Evolutionary conservation across 2,797 vertebrate genomes (phyloP), one percentile per base, ranked within the genome.

Genomic region (Fundulus diaphanus): DNA sequence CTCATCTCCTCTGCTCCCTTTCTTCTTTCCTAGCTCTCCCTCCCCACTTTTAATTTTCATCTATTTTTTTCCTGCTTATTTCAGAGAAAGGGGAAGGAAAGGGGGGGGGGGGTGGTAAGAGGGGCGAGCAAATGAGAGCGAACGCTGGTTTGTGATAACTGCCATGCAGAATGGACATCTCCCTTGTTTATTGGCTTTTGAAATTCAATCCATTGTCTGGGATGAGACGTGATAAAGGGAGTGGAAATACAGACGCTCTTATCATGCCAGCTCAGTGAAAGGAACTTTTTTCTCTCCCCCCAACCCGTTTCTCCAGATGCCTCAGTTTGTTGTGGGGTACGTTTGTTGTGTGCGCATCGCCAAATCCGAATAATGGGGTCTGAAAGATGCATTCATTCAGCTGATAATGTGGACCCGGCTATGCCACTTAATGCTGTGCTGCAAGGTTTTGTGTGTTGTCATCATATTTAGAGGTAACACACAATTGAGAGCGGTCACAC

Each of bases 171-270:
- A 95, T 94, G 94, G 94, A 94, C 94, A 95, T 94, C 94, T 95
- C 95, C 94, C 94, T 93, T 94, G 94, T 94, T 95, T 95, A 93
- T 94, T 94, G 93, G 92, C 94, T 94, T 95, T 95, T 94, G 94
- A 96, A 95, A 94, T 95, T 93, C 94, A 92, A 93, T 94, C 93
- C 92, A 95, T 96, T 96, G 95, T 96, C 92, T 95, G 93, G 90
- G 90, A 91, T 76, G 84, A 85, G 85, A 91, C 90, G 92, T 94
- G 94, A 95, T 95, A 95, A 95, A 93, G 92, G 90, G 91, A 94
- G 90, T 92, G 92, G 93, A 94, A 94, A 94, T 93, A 92, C 94
- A 91, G 92, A 92, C 85, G 82, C 89, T 93, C 93, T 95, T 95
- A 95, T 95, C 95, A 90, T 91, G 88, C 93, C 88, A 87, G 92